Evolutionary conservation across 2,888 invertebrate genomes (phyloP), one percentile per base, ranked within the genome.

Genomic region (Andricus curvator): DNA sequence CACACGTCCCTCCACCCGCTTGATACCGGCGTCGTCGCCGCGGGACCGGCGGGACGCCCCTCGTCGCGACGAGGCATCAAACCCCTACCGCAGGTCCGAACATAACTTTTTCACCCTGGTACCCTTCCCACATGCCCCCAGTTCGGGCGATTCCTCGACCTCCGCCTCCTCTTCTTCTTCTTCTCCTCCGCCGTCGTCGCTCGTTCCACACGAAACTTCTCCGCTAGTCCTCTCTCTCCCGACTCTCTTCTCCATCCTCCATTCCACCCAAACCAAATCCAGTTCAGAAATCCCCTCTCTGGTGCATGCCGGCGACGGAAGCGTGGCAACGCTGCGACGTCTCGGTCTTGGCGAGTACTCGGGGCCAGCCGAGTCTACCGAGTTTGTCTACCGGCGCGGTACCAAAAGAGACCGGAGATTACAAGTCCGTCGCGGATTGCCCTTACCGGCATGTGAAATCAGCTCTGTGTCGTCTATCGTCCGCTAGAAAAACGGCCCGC

Each of bases 331-430:
- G 89, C 87, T 86, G 92, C 91, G 88, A 85, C 89, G 91, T 90
- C 91, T 91, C 90, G 89, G 91, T 89, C 89, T 90, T 90, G 89
- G 90, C 90, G 88, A 90, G 88, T 89, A 89, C 88, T 87, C 89
- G 90, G 88, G 90, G 89, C 89, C 90, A 90, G 89, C 90, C 90
- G 91, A 90, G 91, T 92, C 90, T 91, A 90, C 91, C 92, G 91
- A 90, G 90, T 91, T 91, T 91, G 89, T 92, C 90, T 90, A 89
- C 90, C 91, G 91, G 90, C 88, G 89, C 90, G 90, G 87, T 87
- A 88, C 88, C 88, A 89, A 88, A 88, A 90, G 89, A 89, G 89
- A 88, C 88, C 87, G 89, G 89, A 89, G 70, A 60, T 65, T 62
- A 64, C 86, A 88, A 86, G 87, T 87, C 86, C 87, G 86, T 86